Evolutionary conservation across 2,797 vertebrate genomes (phyloP), one percentile per base, ranked within the genome.

Genomic region (Rhabdomys pumilio): DNA sequence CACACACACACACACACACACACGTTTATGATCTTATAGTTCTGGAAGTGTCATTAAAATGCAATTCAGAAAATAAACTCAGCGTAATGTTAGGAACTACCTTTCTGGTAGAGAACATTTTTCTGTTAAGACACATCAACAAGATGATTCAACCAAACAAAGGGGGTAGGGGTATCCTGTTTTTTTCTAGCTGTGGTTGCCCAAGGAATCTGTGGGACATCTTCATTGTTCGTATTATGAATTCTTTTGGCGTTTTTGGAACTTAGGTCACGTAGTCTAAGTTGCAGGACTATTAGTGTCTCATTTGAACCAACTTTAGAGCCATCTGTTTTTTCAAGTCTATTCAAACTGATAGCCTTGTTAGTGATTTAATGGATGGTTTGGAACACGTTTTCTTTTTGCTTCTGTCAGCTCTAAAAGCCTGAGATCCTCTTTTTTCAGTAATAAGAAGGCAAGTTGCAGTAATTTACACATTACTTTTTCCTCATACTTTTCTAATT

Each of bases 101-200:
- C 53, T 94, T 94, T 90, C 53, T 53, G 47, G 73, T 26, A 63
- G 79, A 93, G 41, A 72, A 73, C 8, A n/a, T 9, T 82, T 81
- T 91, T 75, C 92, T 91, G 59, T 57, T 96, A 1, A 82, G 79
- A 76, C 8, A 93, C 31, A 67, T n/a, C 34, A 61, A 93, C 4
- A 72, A 65, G 57, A 77, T 26, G 81, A 63, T 72, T 34, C 14
- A 41, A 38, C 67, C 4, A 19, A 87, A 26, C 3, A 87, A 75
- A 38, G 19, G 44, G 55, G 47, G 20, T 4, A 19, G 29, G 17
- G 50, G 15, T 92, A 3, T 22, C 26, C 3, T 83, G 34, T n/a
- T 31, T 50, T 92, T 69, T 67, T 80, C 6, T 22, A 80, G 6
- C 13, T 61, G 10, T 38, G 6, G 15, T 44, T 93, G 57, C 31